Conservation (phyloP, 1,140 invertebrate species). For the Nasonia longicornis region DNA sequence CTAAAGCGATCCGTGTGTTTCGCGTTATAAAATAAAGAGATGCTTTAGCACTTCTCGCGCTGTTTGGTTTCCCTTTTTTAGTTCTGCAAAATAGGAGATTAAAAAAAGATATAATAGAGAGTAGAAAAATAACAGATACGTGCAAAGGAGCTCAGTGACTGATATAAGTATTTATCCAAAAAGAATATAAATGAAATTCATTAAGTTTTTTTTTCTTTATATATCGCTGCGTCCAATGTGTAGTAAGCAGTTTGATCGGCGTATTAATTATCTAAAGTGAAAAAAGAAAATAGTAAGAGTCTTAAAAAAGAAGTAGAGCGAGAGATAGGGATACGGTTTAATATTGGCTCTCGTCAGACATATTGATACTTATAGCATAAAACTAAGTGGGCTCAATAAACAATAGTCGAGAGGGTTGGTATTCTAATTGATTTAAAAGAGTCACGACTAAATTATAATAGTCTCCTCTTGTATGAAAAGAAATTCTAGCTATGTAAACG, state of each 20-base stretch:
- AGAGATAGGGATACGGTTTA: slow-evolving; percentile 30
- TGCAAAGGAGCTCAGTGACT: slow-evolving; percentile 21
- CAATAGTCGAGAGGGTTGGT: neutral
- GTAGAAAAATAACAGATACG: slow-evolving; percentile 39
- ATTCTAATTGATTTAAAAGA: neutral
- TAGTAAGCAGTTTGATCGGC: slow-evolving; percentile 35
- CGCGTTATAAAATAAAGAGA: slow-evolving; percentile 38
- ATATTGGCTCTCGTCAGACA: slow-evolving; percentile 23
- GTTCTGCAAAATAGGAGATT: slow-evolving; percentile 43
- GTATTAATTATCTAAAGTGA: slow-evolving; percentile 46
- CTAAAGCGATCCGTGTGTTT: slow-evolving; percentile 52
- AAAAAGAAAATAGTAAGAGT: slow-evolving; percentile 45
- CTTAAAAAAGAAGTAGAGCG: slow-evolving; percentile 48
- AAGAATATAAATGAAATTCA: slow-evolving; percentile 30
- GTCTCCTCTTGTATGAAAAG: neutral
- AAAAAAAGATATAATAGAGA: slow-evolving; percentile 38
- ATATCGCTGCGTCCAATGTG: slow-evolving; percentile 31
- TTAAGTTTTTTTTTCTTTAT: slow-evolving; percentile 6
- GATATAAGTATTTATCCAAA: slow-evolving; percentile 27
- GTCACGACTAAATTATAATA: neutral
- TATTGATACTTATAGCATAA: neutral
- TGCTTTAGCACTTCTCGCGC: slow-evolving; percentile 36
- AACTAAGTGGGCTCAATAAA: neutral
- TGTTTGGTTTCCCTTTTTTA: slow-evolving; percentile 28
- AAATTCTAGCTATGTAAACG: neutral